phyloP scores from a whole-genome alignment of 2,797 vertebrate species.

The Eospalax fontanierii region DNA sequence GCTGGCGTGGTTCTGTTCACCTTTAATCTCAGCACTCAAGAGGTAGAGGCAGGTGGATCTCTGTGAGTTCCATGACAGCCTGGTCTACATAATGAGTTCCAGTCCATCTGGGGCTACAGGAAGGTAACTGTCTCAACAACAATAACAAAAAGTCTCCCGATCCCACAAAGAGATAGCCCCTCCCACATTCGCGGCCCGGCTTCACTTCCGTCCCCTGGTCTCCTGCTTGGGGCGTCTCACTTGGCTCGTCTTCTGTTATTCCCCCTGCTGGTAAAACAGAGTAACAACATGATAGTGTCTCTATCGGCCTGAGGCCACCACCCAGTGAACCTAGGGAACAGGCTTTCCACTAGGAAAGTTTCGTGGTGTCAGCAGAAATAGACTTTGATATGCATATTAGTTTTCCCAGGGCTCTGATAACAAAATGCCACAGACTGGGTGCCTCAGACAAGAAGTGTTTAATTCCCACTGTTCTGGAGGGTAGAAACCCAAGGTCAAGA shows the following conservation, averaged over 20 bases:
- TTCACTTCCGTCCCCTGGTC: not conserved
- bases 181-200: not conserved
- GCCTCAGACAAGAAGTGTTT: not conserved
- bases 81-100: no score
- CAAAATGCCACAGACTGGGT: not conserved
- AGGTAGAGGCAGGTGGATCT: no score
- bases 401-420: not conserved
- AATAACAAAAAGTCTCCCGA: no score
- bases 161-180: not conserved
- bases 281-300: not conserved
- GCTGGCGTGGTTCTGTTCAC: no score
- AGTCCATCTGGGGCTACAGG: no score
- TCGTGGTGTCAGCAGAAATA: not conserved
- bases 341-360: not conserved
- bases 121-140: no score
- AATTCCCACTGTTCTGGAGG: not conserved
- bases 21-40: no score
- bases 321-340: not conserved
- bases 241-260: not conserved
- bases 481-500: not conserved
- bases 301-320: not conserved
- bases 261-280: not conserved
- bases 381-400: not conserved
- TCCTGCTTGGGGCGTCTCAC: not conserved
- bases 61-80: no score